Percentiles rank a stretch among this genome's conserved stretches.
These are phyloP conservation scores for Drosophila prostipennis DNA, from an alignment of 2,888 invertebrate species.

Conservation along the genomic window DNA sequence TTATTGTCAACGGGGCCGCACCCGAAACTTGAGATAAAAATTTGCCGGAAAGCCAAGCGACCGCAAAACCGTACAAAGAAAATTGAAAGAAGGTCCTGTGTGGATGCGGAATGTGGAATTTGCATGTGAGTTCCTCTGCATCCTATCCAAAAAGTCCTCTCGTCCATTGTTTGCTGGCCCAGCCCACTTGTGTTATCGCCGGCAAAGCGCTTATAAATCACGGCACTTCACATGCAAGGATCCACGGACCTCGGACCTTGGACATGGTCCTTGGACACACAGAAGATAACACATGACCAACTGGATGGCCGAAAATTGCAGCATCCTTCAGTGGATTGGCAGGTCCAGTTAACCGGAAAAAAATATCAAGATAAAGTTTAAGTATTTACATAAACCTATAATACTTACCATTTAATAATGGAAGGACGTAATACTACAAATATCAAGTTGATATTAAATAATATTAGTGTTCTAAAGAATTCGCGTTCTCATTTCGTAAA, in stretches of 20 bases:
- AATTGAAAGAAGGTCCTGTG: constrained; percentile 61
- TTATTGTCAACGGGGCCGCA: constrained; percentile 65
- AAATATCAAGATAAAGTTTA: too few relatives aligned
- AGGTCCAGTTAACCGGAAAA: neutral
- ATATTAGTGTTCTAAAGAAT: too few relatives aligned
- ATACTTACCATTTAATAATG: too few relatives aligned
- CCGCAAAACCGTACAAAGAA: constrained; percentile 70
- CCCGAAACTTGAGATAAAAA: constrained; percentile 61
- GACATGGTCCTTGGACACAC: constrained; percentile 5
- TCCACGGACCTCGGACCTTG: constrained; percentile 4
- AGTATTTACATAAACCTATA: too few relatives aligned
- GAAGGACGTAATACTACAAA: too few relatives aligned
- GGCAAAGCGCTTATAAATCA: constrained; percentile 75
- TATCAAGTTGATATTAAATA: too few relatives aligned
- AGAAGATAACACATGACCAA: constrained; percentile 58
- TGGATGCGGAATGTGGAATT: constrained; percentile 37
- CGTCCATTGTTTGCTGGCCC: constrained; percentile 43
- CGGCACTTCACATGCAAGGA: constrained; percentile 66
- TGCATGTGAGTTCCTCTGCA: constrained; percentile 58
- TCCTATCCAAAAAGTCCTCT: constrained; percentile 12
- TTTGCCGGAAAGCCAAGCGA: constrained; percentile 48
- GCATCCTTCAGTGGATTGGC: constrained; percentile 27
- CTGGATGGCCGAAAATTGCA: constrained; percentile 50
- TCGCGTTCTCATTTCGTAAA: too few relatives aligned
- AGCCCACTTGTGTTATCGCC: constrained; percentile 66